A percentile compares a stretch with the other conserved stretches of the same genome.
Evolutionary conservation across 1,140 invertebrate species (phyloP).

Genomic region (Diorhabda elongata): DNA sequence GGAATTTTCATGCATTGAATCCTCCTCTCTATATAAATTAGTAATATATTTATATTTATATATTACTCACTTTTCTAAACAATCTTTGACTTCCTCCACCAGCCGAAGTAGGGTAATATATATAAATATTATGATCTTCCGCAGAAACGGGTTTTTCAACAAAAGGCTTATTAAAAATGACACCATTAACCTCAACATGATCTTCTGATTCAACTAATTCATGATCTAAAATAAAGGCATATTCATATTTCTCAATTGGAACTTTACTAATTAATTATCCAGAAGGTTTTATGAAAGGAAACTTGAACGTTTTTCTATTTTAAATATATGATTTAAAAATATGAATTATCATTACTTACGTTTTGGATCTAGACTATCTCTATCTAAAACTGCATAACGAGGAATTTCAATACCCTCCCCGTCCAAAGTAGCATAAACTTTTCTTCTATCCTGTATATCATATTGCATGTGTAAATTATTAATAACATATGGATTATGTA

Average conservation of each 20-base stretch:
- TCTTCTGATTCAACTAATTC: conserved; percentile 95
- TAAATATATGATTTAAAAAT: neutral
- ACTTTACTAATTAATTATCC: conserved; percentile 4
- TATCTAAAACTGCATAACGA: conserved; percentile 92
- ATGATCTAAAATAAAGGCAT: conserved; percentile 60
- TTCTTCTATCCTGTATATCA: conserved; percentile 91
- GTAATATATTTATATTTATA: neutral
- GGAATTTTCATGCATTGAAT: too few relatives aligned
- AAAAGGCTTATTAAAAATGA: conserved; percentile 98
- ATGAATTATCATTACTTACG: conserved; percentile 54
- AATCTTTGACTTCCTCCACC: conserved; percentile 94
- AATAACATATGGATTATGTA: conserved; percentile 93
- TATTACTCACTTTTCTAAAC: conserved; percentile 84
- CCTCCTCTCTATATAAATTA: too few relatives aligned
- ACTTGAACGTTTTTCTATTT: too few relatives aligned
- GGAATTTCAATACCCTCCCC: conserved; percentile 96
- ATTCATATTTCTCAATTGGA: neutral
- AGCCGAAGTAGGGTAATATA: conserved; percentile 99
- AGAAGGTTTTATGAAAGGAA: neutral
- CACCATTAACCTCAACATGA: conserved; percentile 96
- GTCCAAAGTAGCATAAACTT: conserved; percentile 92
- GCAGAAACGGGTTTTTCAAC: conserved; percentile 98
- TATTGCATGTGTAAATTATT: conserved; percentile 99
- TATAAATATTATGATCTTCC: conserved; percentile 99
- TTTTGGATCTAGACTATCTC: conserved; percentile 87